Conservation (phyloP, 2,113 vertebrate genomes). For the Leptosomus discolor region DNA sequence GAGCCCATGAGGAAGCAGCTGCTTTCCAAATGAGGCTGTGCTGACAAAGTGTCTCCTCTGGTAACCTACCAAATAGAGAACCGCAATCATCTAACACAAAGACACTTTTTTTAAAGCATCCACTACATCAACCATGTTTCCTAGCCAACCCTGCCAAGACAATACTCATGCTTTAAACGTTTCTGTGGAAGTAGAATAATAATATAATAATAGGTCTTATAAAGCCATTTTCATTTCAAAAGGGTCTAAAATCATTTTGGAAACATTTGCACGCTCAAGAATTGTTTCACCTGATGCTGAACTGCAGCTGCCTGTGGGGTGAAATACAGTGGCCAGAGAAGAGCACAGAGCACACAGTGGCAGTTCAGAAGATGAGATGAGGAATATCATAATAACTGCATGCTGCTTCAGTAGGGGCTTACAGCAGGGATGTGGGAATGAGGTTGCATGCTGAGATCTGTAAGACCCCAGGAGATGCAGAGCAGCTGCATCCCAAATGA, state of each 20-base stretch:
- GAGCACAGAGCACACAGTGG: not conserved
- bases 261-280: not conserved
- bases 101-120: not conserved
- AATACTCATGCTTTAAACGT: not conserved
- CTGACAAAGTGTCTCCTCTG: not conserved
- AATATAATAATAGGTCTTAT: not conserved
- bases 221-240: not conserved
- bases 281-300: not conserved
- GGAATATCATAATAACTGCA: not conserved
- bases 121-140: not conserved
- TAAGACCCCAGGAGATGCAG: not conserved
- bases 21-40: not conserved
- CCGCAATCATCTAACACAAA: not conserved
- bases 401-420: not conserved
- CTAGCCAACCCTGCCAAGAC: not conserved
- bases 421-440: not conserved
- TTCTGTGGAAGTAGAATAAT: not conserved
- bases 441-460: not conserved
- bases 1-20: not conserved
- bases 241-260: not conserved
- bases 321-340: not conserved
- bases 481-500: conserved; percentile 33
- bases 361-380: not conserved
- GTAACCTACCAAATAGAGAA: not conserved
- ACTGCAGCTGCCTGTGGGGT: not conserved